Conservation (phyloP, 2,888 invertebrate species). For the Frankliniella intonsa region DNA sequence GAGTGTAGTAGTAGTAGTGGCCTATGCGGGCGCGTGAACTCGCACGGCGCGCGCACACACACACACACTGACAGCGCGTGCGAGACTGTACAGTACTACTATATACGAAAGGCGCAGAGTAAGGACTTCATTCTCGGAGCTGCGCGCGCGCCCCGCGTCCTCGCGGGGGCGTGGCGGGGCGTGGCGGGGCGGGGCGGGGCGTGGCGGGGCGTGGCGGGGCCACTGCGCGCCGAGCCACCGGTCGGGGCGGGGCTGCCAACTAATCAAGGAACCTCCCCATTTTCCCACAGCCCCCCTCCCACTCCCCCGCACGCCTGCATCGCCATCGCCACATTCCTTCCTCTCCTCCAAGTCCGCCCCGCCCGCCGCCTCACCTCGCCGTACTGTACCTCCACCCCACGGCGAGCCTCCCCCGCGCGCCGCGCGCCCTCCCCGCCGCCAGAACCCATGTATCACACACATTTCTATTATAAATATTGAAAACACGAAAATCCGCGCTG, state of each 20-base stretch:
- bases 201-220: background rate
- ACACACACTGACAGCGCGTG: background rate
- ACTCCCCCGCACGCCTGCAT: background rate
- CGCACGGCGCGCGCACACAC: background rate
- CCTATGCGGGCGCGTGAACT: slow-evolving; percentile 14
- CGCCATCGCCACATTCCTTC: background rate
- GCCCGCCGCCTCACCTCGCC: too few species aligned
- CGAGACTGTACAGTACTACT: background rate
- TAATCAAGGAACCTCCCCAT: background rate
- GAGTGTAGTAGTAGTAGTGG: background rate
- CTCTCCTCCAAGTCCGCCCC: background rate
- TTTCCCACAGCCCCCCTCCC: background rate
- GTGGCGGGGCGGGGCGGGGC: background rate
- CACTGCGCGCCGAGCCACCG: background rate
- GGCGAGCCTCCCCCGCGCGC: background rate
- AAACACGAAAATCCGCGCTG: slow-evolving; percentile 3
- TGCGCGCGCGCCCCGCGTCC: background rate
- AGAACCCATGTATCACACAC: background rate
- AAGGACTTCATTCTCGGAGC: slow-evolving; percentile 16
- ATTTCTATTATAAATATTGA: slow-evolving; percentile 7
- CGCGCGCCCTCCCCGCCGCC: background rate
- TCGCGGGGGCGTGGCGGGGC: background rate
- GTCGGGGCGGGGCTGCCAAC: background rate
- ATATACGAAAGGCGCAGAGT: background rate
- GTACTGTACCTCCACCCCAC: background rate